Evolutionary conservation across 2,797 vertebrate genomes (phyloP).

Genomic region (Chelonia mydas): DNA sequence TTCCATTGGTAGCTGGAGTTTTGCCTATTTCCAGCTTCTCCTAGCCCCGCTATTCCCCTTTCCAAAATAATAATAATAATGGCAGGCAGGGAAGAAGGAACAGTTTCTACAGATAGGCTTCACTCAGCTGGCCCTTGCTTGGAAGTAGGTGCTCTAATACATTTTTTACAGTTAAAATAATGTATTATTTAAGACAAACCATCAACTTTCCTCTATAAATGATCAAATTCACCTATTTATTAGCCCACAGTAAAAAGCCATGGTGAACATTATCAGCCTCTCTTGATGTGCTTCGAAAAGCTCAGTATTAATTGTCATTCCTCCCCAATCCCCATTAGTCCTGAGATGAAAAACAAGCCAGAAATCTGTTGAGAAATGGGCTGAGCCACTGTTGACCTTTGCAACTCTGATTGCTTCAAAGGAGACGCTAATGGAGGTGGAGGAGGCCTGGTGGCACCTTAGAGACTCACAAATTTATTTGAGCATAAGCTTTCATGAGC

Average conservation of each 20-base stretch:
- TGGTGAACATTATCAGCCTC: neutral
- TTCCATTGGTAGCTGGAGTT: conserved; percentile 17
- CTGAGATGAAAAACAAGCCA: conserved; percentile 60
- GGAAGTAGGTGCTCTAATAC: conserved; percentile 32
- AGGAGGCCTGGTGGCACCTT: too few relatives aligned
- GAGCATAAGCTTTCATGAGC: too few relatives aligned
- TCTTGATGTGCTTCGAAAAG: conserved; percentile 51
- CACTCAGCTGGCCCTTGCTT: neutral
- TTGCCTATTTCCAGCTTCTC: conserved; percentile 24
- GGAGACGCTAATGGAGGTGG: conserved; percentile 34
- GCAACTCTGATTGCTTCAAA: conserved; percentile 74
- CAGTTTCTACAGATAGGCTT: conserved; percentile 38
- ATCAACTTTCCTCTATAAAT: conserved; percentile 24
- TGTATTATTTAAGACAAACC: conserved; percentile 14
- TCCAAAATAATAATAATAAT: neutral
- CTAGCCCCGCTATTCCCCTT: conserved; percentile 7
- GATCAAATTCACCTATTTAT: conserved; percentile 39
- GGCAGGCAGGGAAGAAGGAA: neutral
- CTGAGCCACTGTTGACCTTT: conserved; percentile 67
- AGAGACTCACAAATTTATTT: too few relatives aligned
- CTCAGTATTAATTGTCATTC: conserved; percentile 57
- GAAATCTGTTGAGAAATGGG: conserved; percentile 72
- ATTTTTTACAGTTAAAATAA: conserved; percentile 36
- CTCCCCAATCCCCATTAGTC: conserved; percentile 60
- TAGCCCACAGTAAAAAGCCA: conserved; percentile 24